A percentile compares a stretch with the other conserved stretches of the same genome.
Evolutionary conservation across 2,797 vertebrate genomes (phyloP).

Genomic region (Pterois miles): DNA sequence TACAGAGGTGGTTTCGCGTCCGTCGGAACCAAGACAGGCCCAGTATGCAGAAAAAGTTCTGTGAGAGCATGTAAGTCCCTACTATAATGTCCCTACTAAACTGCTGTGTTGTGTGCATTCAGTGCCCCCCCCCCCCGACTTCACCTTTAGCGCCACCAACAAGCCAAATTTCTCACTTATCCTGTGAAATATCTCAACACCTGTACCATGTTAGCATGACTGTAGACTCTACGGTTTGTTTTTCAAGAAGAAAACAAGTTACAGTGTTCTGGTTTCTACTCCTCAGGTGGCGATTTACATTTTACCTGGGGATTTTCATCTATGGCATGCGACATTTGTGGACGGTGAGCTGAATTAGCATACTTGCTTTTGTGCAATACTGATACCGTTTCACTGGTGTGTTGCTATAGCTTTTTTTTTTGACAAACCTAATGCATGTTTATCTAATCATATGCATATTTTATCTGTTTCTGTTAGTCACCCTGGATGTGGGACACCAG

Average conservation of each 20-base stretch:
- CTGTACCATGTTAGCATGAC: background rate
- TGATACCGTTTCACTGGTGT: background rate
- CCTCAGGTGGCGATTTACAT: conserved; percentile 80
- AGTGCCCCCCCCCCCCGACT: background rate
- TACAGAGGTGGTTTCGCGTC: conserved; percentile 93
- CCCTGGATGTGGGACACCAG: conserved; percentile 79
- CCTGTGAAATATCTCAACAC: background rate
- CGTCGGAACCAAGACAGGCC: conserved; percentile 93
- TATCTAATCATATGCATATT: background rate
- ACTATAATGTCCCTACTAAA: conserved; percentile 61
- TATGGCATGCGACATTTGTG: conserved; percentile 74
- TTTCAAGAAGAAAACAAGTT: background rate
- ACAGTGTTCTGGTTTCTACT: background rate
- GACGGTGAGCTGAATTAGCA: conserved; percentile 70
- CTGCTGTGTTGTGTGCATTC: background rate
- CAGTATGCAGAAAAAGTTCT: conserved; percentile 90
- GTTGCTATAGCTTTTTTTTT: background rate
- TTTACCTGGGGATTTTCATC: conserved; percentile 77
- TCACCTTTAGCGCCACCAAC: background rate
- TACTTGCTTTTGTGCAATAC: background rate
- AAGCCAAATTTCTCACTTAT: background rate
- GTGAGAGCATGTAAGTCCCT: conserved; percentile 94
- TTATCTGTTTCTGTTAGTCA: conserved; percentile 61
- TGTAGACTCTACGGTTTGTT: background rate
- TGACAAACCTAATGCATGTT: background rate